Conservation (phyloP, 2,113 vertebrate genomes). For the Sialia sialis region DNA sequence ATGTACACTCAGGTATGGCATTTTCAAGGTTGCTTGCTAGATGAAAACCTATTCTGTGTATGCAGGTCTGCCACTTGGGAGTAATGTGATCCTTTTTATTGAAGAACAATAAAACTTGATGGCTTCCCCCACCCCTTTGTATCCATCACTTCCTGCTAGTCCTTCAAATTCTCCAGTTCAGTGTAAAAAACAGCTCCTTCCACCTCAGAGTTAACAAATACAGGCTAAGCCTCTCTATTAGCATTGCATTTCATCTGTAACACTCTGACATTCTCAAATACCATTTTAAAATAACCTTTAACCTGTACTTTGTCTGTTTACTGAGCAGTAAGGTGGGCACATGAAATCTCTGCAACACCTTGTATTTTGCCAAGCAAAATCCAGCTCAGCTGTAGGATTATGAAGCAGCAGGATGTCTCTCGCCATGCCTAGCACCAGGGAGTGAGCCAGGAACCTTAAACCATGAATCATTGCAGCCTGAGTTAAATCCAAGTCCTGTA, state of each 20-base stretch:
- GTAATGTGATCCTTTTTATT: background rate
- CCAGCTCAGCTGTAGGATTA: background rate
- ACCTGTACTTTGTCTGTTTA: background rate
- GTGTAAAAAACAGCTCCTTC: background rate
- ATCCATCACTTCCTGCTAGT: constrained; percentile 43
- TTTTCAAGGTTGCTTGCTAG: background rate
- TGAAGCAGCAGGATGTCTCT: constrained; percentile 30
- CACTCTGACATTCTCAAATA: background rate
- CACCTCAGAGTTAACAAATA: background rate
- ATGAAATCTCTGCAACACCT: background rate
- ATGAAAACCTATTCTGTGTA: background rate
- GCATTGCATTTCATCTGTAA: background rate
- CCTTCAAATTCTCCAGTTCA: constrained; percentile 45
- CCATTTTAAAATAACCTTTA: background rate
- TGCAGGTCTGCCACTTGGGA: background rate
- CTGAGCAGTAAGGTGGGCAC: background rate
- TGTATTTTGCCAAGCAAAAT: background rate
- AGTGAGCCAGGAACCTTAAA: constrained; percentile 33
- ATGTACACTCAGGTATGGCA: background rate
- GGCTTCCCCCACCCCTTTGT: constrained; percentile 34
- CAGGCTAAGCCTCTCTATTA: background rate
- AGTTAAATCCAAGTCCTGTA: background rate
- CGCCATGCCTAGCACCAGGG: background rate
- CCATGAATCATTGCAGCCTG: constrained; percentile 39
- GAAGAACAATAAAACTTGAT: constrained; percentile 9